A percentile compares a stretch with the other conserved stretches of the same genome.
These are phyloP conservation scores for Carollia perspicillata DNA, from an alignment of 2,113 vertebrate genomes.

Conservation along the genomic window DNA sequence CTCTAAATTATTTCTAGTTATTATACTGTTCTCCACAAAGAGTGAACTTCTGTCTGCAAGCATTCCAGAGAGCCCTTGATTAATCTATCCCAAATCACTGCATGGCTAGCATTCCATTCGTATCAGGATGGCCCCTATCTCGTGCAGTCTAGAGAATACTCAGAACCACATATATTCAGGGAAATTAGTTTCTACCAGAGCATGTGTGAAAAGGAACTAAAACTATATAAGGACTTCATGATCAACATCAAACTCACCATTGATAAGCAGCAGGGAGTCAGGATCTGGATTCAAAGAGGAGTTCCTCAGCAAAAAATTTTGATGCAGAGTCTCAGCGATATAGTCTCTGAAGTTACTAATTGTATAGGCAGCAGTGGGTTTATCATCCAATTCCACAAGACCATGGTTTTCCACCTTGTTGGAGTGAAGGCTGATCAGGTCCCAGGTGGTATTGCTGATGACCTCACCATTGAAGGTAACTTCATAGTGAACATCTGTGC, in stretches of 20 bases:
- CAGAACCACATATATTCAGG: not conserved
- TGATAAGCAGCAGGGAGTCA: slow-evolving; percentile 83
- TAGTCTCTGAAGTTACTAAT: slow-evolving; percentile 85
- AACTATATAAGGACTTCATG: not conserved
- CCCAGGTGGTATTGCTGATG: slow-evolving; percentile 88
- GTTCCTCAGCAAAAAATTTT: slow-evolving; percentile 86
- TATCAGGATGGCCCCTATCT: not conserved
- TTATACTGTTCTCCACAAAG: not conserved
- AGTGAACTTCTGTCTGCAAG: not conserved
- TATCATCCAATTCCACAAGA: slow-evolving; percentile 83
- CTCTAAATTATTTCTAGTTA: not conserved
- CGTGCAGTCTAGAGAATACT: not conserved
- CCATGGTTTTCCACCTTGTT: slow-evolving; percentile 91
- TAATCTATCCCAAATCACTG: not conserved
- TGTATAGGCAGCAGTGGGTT: slow-evolving; percentile 85
- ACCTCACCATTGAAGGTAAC: slow-evolving; percentile 89
- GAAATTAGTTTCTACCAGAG: not conserved
- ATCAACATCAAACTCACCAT: slow-evolving; percentile 79
- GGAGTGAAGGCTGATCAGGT: slow-evolving; percentile 91
- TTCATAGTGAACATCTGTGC: slow-evolving; percentile 86
- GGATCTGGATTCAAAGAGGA: slow-evolving; percentile 83
- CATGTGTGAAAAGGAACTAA: not conserved
- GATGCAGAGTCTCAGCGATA: slow-evolving; percentile 86
- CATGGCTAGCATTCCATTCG: not conserved
- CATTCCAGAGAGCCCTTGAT: not conserved